Base-by-base conservation (phyloP, 1,140 invertebrate genomes). In the Dufourea novaeangliae region DNA sequence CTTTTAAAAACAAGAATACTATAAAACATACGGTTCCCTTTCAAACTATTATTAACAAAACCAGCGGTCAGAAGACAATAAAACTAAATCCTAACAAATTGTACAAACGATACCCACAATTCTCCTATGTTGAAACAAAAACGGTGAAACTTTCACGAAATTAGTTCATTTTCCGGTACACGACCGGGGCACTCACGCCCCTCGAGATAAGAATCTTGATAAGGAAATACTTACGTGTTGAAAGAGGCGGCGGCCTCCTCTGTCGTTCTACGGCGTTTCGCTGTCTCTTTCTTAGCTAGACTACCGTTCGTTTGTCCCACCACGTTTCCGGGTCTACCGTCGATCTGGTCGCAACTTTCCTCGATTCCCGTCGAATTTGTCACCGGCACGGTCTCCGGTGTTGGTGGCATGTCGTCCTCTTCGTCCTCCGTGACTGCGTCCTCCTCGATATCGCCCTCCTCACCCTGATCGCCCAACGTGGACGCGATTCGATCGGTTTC, bases 371-470 rank as follows among this genome's bases (percentile, higher is more conserved):
- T 87, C 27, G 87, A 84, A 34, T 83, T 86, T 37, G 89, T 86
- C 80, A 89, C 85, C 54, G 89, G 84, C 59, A 88, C 86, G 41
- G 88, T 86, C 62, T 90, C 88, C 11, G 89, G 89, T 64, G 86
- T 92, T 22, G 91, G 92, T 74, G 91, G 88, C 92, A 93, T 93
- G 34, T 85, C 83, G 86, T 86, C 70, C 37, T 78, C 79, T 34
- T 87, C 86, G 59, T 85, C 87, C 32, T 86, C 84, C 50, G 80
- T 86, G 17, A 59, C 41, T 4, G 66, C 84, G 68, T 64, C 84
- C 46, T 90, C 89, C 73, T 90, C 89, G 44, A 90, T 84, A 37
- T 91, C 90, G 56, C 85, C 90, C 27, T 91, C 90, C 2, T 88
- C 82, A 2, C 88, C 89, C 32, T 87, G 88, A 56, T 88, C 86